Conservation (phyloP, 2,797 vertebrate genomes). For the Anisognathus igniventris region DNA sequence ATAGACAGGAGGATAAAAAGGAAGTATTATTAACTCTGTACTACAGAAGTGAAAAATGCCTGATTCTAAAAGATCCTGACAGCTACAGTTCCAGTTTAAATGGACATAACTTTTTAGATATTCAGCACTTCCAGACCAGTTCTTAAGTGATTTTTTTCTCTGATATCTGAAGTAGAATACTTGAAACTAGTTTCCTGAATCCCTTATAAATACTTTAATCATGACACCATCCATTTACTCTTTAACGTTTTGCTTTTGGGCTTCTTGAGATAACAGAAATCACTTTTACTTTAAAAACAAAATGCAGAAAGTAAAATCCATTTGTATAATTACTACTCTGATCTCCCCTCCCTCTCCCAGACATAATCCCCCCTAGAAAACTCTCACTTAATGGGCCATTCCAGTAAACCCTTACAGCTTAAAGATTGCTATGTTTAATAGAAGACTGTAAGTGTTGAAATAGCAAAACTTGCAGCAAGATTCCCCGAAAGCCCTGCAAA, state of each 20-base stretch:
- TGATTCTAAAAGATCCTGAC: background rate
- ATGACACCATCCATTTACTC: slow-evolving; percentile 17
- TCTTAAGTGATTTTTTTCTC: background rate
- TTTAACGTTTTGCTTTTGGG: slow-evolving; percentile 52
- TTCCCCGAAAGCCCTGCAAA: slow-evolving; percentile 53
- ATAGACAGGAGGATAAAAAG: slow-evolving; percentile 10
- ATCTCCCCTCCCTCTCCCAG: background rate
- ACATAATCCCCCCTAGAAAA: slow-evolving; percentile 22
- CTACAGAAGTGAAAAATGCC: background rate
- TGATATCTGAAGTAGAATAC: background rate
- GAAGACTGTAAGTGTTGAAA: slow-evolving; percentile 25
- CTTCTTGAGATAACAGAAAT: slow-evolving; percentile 55
- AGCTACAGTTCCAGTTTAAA: background rate
- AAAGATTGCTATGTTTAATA: slow-evolving; percentile 42
- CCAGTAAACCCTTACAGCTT: slow-evolving; percentile 31
- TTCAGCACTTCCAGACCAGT: background rate
- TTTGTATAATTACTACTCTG: slow-evolving; percentile 52
- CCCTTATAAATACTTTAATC: slow-evolving; percentile 48
- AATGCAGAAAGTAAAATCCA: slow-evolving; percentile 47
- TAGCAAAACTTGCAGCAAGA: slow-evolving; percentile 41
- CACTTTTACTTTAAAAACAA: slow-evolving; percentile 42
- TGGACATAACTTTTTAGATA: background rate
- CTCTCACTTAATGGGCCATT: slow-evolving; percentile 43
- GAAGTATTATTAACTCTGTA: slow-evolving; percentile 3
- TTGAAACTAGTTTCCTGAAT: slow-evolving; percentile 23